Conservation (phyloP, 2,888 invertebrate species). For the Drosophila demipolita region DNA sequence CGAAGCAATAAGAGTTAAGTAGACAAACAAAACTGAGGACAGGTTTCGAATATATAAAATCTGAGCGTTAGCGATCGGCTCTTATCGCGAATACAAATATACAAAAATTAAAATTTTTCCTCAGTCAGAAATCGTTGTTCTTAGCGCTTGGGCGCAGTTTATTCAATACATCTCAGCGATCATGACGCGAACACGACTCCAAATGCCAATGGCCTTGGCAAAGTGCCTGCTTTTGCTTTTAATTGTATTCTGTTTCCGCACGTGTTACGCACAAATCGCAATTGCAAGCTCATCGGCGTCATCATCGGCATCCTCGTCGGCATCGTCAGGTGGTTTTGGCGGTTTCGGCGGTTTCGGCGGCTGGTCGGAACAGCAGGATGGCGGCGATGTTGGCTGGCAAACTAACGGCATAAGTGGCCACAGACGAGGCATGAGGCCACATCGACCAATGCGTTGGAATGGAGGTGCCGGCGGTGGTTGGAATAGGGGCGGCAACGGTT, state of each 20-base stretch:
- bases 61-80: background rate
- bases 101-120: slow-evolving; percentile 13
- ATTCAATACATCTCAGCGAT: slow-evolving; percentile 13
- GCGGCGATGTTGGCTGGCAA: slow-evolving; percentile 1
- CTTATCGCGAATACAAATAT: slow-evolving; percentile 37
- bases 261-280: slow-evolving; percentile 48
- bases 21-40: slow-evolving; percentile 41
- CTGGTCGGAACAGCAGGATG: slow-evolving; percentile 21
- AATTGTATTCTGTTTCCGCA: slow-evolving; percentile 6
- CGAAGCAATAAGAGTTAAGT: background rate
- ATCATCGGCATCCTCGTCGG: slow-evolving; percentile 19
- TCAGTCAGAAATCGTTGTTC: slow-evolving; percentile 65
- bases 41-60: slow-evolving; percentile 50
- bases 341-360: slow-evolving; percentile 9
- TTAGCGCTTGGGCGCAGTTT: slow-evolving; percentile 32
- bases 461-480: slow-evolving; percentile 10
- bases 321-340: slow-evolving; percentile 49
- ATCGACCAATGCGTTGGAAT: slow-evolving; percentile 13
- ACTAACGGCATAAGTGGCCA: slow-evolving; percentile 4
- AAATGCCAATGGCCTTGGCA: slow-evolving; percentile 28
- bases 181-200: slow-evolving; percentile 42
- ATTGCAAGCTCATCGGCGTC: slow-evolving; percentile 46
- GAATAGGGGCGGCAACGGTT: slow-evolving; percentile 2
- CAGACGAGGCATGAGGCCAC: slow-evolving; percentile 11
- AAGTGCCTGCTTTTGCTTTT: slow-evolving; percentile 11